Conservation (phyloP, 2,888 invertebrate genomes). For the Sinohyriopsis cumingii region DNA sequence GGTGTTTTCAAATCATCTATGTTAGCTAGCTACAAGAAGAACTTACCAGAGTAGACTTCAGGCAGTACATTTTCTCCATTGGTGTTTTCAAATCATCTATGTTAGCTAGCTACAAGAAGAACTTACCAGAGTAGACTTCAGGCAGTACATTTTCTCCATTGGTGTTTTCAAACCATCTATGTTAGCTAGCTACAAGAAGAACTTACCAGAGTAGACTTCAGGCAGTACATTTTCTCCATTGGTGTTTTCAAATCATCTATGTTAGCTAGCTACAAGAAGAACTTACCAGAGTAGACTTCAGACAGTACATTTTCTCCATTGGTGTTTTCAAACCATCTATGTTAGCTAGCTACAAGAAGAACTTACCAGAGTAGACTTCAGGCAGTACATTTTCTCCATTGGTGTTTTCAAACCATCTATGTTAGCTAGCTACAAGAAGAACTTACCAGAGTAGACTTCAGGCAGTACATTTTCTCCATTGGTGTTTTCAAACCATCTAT, state of each 20-base stretch:
- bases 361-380: slow-evolving; percentile 66
- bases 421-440: slow-evolving; percentile 55
- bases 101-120: slow-evolving; percentile 55
- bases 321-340: slow-evolving; percentile 62
- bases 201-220: slow-evolving; percentile 66
- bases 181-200: slow-evolving; percentile 55
- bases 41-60: slow-evolving; percentile 66
- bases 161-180: slow-evolving; percentile 62
- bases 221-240: slow-evolving; percentile 62
- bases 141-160: slow-evolving; percentile 62
- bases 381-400: slow-evolving; percentile 62
- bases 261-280: slow-evolving; percentile 55
- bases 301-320: slow-evolving; percentile 62
- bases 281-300: slow-evolving; percentile 66
- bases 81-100: slow-evolving; percentile 62
- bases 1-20: slow-evolving; percentile 62
- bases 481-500: slow-evolving; percentile 62
- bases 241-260: slow-evolving; percentile 62
- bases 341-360: slow-evolving; percentile 55
- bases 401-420: slow-evolving; percentile 62
- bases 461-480: slow-evolving; percentile 62
- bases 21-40: slow-evolving; percentile 55
- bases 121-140: slow-evolving; percentile 66
- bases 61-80: slow-evolving; percentile 62
- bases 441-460: slow-evolving; percentile 66